Conservation (phyloP, 2,797 vertebrate species). For the Rhincodon typus region DNA sequence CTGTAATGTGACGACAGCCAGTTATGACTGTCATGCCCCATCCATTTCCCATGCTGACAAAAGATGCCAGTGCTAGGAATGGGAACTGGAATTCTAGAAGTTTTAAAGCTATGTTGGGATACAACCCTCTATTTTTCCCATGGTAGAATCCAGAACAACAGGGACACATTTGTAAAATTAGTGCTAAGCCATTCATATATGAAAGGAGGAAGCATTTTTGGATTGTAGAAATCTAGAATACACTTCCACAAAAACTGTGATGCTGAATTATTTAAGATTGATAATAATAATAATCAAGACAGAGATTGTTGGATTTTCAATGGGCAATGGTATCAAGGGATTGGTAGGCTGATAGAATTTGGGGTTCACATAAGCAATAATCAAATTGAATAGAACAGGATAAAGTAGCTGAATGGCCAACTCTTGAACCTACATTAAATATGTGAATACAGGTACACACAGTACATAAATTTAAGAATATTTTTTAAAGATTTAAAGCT, state of each 20-base stretch:
- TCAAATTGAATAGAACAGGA: neutral
- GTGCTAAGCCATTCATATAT: neutral
- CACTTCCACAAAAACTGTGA: neutral
- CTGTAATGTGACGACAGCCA: too few species aligned
- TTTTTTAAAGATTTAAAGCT: neutral
- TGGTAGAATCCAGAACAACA: neutral
- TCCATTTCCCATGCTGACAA: too few species aligned
- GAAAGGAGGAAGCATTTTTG: neutral
- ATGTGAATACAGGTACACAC: neutral
- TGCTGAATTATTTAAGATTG: neutral
- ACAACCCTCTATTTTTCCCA: neutral
- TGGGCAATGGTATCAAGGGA: neutral
- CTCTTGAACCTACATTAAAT: neutral
- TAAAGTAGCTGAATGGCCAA: neutral
- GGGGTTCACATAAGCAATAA: neutral
- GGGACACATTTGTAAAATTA: neutral
- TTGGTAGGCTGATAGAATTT: neutral
- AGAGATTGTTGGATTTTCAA: neutral
- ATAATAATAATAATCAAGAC: neutral
- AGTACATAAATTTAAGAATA: neutral
- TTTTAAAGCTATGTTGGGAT: too few species aligned
- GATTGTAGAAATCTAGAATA: neutral
- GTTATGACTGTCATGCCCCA: too few species aligned
- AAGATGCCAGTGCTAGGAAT: too few species aligned
- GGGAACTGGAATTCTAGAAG: too few species aligned